Conservation (phyloP, 2,888 invertebrate species). For the Aleiodes leptofemur region DNA sequence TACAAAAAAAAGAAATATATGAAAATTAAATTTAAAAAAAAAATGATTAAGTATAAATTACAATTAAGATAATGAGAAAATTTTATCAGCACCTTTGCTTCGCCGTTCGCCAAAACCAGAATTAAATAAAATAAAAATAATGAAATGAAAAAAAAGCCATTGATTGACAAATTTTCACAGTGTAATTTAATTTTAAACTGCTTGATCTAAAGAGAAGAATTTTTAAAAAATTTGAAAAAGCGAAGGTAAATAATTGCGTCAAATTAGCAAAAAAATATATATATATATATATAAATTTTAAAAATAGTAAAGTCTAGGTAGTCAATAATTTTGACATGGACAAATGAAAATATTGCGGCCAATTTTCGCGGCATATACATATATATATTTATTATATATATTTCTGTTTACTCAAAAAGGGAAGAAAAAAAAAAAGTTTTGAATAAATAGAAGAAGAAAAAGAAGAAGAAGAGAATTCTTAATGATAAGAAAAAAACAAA, state of each 20-base stretch:
- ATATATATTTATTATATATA: slow-evolving; percentile 23
- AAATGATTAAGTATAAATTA: no score
- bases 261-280: neutral
- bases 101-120: slow-evolving; percentile 14
- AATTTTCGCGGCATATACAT: slow-evolving; percentile 28
- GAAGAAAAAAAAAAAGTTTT: neutral
- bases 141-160: no score
- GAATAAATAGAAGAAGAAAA: neutral
- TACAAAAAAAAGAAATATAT: neutral
- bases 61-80: no score
- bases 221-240: no score
- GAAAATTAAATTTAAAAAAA: neutral
- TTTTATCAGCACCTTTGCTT: slow-evolving; percentile 28
- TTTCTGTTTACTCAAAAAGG: slow-evolving; percentile 32
- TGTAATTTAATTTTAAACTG: slow-evolving; percentile 23
- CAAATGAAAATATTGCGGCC: slow-evolving; percentile 28
- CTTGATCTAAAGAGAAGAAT: slow-evolving; percentile 2
- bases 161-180: slow-evolving; percentile 18
- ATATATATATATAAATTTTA: neutral
- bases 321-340: slow-evolving; percentile 30
- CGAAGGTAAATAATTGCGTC: neutral
- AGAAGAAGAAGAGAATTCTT: neutral
- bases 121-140: slow-evolving; percentile 6
- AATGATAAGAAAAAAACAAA: neutral
- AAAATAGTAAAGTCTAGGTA: slow-evolving; percentile 24